These are phyloP conservation scores for Diaphora mendica DNA, from an alignment of 2,888 invertebrate species.

Conservation along the genomic window DNA sequence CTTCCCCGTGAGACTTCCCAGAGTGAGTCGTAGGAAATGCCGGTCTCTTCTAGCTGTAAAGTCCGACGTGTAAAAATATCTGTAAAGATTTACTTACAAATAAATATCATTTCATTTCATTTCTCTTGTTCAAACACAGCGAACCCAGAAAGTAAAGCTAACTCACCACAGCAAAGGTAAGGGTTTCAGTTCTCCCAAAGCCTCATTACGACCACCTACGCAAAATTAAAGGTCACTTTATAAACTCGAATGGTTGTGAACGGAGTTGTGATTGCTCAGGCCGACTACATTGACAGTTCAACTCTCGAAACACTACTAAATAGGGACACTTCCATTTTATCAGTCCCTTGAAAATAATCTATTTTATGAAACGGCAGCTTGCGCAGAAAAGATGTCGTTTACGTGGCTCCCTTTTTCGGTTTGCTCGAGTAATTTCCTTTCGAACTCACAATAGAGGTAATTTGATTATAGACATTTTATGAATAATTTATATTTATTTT, in stretches of 20 bases:
- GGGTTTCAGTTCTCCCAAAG: slow-evolving; percentile 31
- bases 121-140: slow-evolving; percentile 19
- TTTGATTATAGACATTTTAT: slow-evolving; percentile 43
- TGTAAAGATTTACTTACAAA: no score
- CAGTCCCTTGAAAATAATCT: slow-evolving; percentile 61
- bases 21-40: no score
- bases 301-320: slow-evolving; percentile 42
- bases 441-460: slow-evolving; percentile 47
- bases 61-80: no score
- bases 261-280: slow-evolving; percentile 30
- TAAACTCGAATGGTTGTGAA: slow-evolving; percentile 19
- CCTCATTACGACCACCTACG: slow-evolving; percentile 38
- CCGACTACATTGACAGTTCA: slow-evolving; percentile 34
- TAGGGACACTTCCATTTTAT: slow-evolving; percentile 52
- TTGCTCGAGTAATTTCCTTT: slow-evolving; percentile 46
- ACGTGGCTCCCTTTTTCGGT: slow-evolving; percentile 38
- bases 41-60: no score
- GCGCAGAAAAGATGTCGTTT: slow-evolving; percentile 54
- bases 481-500: slow-evolving; percentile 20
- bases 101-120: no score
- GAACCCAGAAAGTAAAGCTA: slow-evolving; percentile 13
- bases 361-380: slow-evolving; percentile 54
- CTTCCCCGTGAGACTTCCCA: no score
- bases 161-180: slow-evolving; percentile 10
- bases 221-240: slow-evolving; percentile 32